Base-by-base conservation (phyloP, 2,113 vertebrate genomes). In the Pionites leucogaster region DNA sequence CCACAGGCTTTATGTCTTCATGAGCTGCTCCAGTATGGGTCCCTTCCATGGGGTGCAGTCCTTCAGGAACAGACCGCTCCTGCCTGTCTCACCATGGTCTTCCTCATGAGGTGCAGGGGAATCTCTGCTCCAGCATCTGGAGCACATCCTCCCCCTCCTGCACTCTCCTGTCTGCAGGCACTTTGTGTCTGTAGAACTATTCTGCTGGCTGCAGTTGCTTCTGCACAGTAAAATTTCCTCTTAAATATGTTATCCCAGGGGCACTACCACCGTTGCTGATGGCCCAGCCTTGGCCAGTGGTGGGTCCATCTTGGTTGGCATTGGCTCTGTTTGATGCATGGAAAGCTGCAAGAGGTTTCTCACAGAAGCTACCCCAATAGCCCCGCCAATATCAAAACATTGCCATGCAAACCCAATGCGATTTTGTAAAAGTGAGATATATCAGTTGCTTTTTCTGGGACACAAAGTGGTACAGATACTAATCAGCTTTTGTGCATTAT, bases 221-320 rank as follows among this genome's bases (percentile, higher is more conserved):
- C 33, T 35, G 57, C 57, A 59, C 57, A 15, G 57, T 23, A 24
- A 24, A 59, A 24, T 59, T 59, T 35, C 0, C 19, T 59, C 10
- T 55, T 47, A 13, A 71, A 17, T 55, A 4, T 3, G 7, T 20
- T 55, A 9, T 47, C 41, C n/a, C 16, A 41, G 15, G n/a, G n/a
- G 18, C 4, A 1, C 12, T n/a, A 24, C 10, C 16, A 19, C 41
- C 7, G 2, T 17, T 7, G 5, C 12, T 16, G 10, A 5, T 20
- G n/a, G 18, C 57, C 63, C 2, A 5, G 28, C 47, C 18, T 24
- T 71, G 25, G 31, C 47, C 85, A 29, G 18, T 0, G 0, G 17
- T 0, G 0, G 7, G 3, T 70, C 47, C 5, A 6, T 53, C 23
- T 53, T 55, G 24, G 39, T 67, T 80, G 47, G 57, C 2, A 29